Conservation (phyloP, 2,888 invertebrate species). For the Microctonus aethiopoides region DNA sequence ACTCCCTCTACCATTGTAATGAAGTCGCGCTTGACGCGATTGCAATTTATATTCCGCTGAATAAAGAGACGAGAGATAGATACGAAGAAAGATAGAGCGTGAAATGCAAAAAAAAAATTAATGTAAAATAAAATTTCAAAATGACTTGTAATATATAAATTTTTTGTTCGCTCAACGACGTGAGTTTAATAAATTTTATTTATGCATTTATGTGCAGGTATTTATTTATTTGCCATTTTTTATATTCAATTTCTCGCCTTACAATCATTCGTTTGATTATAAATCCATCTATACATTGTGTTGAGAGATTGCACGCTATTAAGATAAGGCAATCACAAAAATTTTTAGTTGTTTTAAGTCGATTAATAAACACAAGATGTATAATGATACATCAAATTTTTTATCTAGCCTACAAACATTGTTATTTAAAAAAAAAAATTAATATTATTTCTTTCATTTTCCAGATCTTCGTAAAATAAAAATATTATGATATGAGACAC, state of each 20-base stretch:
- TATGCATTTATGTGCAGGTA: no score
- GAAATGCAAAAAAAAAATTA: neutral
- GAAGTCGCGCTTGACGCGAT: constrained; percentile 13
- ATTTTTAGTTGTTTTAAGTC: constrained; percentile 15
- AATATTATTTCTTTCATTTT: no score
- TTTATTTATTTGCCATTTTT: neutral
- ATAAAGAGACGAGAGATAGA: neutral
- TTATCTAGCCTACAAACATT: no score
- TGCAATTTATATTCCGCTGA: neutral
- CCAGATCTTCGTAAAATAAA: no score
- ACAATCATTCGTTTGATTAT: neutral
- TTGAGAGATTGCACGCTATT: constrained; percentile 8
- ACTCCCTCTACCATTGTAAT: constrained; percentile 37
- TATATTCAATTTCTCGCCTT: neutral
- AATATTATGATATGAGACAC: no score
- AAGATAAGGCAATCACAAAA: constrained; percentile 22
- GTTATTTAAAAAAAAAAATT: neutral
- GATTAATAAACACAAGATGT: constrained; percentile 19
- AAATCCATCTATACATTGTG: constrained; percentile 4
- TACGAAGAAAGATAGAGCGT: neutral
- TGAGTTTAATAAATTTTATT: no score
- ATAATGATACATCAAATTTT: no score
- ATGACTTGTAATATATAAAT: neutral
- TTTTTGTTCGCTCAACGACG: no score
- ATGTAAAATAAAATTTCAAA: neutral